Conservation (phyloP, 23 tunicate genomes). For the Diplosoma virens region DNA sequence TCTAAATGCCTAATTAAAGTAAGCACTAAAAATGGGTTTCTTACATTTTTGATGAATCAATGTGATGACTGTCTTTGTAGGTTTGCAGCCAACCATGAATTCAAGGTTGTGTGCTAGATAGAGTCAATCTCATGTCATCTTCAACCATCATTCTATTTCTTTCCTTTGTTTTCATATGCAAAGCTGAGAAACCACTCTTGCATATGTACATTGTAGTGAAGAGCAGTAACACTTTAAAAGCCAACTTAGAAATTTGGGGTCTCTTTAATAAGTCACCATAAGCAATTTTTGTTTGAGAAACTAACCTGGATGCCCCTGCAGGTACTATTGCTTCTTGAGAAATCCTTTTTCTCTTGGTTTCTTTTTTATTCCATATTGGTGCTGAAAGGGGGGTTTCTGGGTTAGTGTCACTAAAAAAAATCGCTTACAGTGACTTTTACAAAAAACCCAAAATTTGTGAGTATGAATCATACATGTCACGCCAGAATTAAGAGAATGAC, state of each 20-base stretch:
- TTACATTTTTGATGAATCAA: not conserved
- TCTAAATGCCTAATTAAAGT: not conserved
- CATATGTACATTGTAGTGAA: not conserved
- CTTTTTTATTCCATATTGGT: too few relatives aligned
- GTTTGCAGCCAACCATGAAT: constrained; percentile 9
- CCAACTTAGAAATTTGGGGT: not conserved
- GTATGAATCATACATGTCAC: not conserved
- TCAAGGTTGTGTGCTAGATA: constrained; percentile 26
- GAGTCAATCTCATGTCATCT: constrained; percentile 38
- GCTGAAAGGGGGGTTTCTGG: too few relatives aligned
- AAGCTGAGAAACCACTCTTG: not conserved
- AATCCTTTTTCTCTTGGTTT: too few relatives aligned
- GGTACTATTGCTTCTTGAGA: too few relatives aligned
- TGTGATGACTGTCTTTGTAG: constrained; percentile 4
- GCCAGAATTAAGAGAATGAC: not conserved
- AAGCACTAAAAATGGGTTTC: not conserved
- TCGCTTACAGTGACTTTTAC: too few relatives aligned
- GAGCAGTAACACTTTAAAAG: not conserved
- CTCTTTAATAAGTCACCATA: too few relatives aligned
- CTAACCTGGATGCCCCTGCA: not conserved
- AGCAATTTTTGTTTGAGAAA: not conserved
- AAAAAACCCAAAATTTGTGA: too few relatives aligned
- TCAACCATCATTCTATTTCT: constrained; percentile 9
- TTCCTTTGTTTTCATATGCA: not conserved
- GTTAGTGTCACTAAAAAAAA: too few relatives aligned